Base-by-base conservation (phyloP, 2,888 invertebrate species). In the Polylopha cassiicola region DNA sequence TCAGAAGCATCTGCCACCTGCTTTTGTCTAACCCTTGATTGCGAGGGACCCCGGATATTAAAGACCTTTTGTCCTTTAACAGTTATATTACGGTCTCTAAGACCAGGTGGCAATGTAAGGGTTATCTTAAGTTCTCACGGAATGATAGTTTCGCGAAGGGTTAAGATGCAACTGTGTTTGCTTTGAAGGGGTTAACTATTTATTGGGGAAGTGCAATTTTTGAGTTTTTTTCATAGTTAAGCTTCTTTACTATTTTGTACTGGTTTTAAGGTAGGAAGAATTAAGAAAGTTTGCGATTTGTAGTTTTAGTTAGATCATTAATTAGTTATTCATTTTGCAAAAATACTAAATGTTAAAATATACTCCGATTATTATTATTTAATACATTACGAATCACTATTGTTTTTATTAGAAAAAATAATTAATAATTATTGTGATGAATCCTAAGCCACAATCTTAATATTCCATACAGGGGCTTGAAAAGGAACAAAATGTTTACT, bases 1-100 rank as follows among this genome's bases (percentile, higher is more conserved):
- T 82, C 71, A 75, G 65, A 65, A 65, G 70, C 82, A 81, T 79
- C 81, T 82, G 80, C 72, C 84, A 82, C 84, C 85, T 82, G 81
- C 71, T 62, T 50, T 50, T 47, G 52, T 58, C 53, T 73, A 74
- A 73, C 73, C 74, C 70, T 69, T 76, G 75, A 68, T 66, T 65
- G 61, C 55, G 49, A 59, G 58, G 52, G 71, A 69, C 71, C 73
- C 72, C 72, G 74, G 73, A 72, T 68, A 60, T 58, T 51, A 72
- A 80, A 78, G 77, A 78, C 80, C 78, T 76, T 59, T 65, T 62
- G 63, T 48, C 37, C 48, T 51, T 51, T 60, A 65, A 74, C 81
- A 73, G 82, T 81, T 82, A 80, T 60, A 61, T 71, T 77, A 76
- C 73, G 73, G 73, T 65, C 55, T 64, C 56, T 62, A 50, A 54